Evolutionary conservation across 37 sponge, comb jelly and placozoan species (phyloP), one percentile per base, ranked within the genome.

Genomic region (Hexactinellida sp.): DNA sequence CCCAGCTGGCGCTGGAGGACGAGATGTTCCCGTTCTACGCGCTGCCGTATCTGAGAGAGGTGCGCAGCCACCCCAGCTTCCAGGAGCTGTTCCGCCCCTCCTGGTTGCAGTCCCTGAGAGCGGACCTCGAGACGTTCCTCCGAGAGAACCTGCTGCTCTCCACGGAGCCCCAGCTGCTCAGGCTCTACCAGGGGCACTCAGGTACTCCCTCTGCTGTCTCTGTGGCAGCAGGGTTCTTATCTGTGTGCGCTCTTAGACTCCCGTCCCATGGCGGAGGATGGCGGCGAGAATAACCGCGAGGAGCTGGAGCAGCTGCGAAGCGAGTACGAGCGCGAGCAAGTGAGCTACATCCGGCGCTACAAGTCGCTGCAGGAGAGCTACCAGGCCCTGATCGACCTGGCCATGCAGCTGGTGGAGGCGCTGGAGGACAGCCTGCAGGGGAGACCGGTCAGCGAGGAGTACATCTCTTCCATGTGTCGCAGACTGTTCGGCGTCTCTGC

Each of bases 391-490:
- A 88, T 90, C 16, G 89, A 89, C 51, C 84, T 93, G 38, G 84
- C 94, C 10, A 91, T 91, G 89, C 92, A 93, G 84, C 87, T 93
- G 83, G 88, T 93, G 21, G 88, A 88, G 10, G 90, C 94, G 0
- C 71, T 93, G 13, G 92, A 93, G 13, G 76, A 63, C 34, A 63
- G 76, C 34, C 13, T 63, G 13, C 76, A 63, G 19, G 76, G 76
- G 5, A 10, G 76, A n/a, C 76, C 76, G 3, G 71, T 93, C 63
- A 87, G 76, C 38, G 85, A 89, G 38, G 91, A 91, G 47, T 90
- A 84, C 39, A 89, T 93, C 39, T 76, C 88, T 34, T 39, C 39
- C 0, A 91, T 91, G 54, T 93, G 93, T 36, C 37, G 85, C 24
- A 54, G 89, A 1, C 88, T 93, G 19, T 90, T 93, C 71, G 82